phyloP scores from a whole-genome alignment of 2,888 invertebrate genomes.

The Nephrotoma guestfalica region DNA sequence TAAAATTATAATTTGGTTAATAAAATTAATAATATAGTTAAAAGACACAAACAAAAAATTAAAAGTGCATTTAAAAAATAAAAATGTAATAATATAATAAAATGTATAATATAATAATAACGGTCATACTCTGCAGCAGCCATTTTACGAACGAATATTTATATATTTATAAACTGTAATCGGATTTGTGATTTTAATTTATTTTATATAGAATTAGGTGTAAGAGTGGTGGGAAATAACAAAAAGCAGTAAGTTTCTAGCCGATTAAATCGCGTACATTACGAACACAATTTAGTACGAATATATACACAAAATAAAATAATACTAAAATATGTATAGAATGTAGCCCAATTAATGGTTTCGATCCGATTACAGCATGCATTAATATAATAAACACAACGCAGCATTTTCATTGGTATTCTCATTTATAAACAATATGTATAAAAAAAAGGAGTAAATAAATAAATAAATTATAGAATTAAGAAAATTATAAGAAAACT shows the following conservation, averaged over 20 bases:
- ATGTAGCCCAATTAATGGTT: background rate
- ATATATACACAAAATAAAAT: background rate
- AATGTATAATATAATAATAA: background rate
- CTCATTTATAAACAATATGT: background rate
- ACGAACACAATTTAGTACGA: background rate
- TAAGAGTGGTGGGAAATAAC: background rate
- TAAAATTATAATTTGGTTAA: background rate
- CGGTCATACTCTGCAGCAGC: conserved; percentile 6
- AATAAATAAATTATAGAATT: background rate
- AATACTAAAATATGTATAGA: background rate
- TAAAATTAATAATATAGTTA: background rate
- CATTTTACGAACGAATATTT: conserved; percentile 5
- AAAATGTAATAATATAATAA: background rate
- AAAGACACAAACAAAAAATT: background rate
- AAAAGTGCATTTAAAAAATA: background rate
- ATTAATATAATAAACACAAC: conserved; percentile 3
- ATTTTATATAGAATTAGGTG: too few relatives aligned
- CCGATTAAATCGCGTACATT: background rate
- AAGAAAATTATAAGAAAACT: background rate
- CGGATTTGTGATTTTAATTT: background rate
- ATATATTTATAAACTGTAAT: conserved; percentile 6
- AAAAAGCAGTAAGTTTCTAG: background rate
- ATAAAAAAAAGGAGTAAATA: background rate
- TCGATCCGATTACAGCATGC: conserved; percentile 7
- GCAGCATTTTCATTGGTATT: conserved; percentile 2